phyloP scores from a whole-genome alignment of 2,888 invertebrate genomes.

The Hetaerina titia region DNA sequence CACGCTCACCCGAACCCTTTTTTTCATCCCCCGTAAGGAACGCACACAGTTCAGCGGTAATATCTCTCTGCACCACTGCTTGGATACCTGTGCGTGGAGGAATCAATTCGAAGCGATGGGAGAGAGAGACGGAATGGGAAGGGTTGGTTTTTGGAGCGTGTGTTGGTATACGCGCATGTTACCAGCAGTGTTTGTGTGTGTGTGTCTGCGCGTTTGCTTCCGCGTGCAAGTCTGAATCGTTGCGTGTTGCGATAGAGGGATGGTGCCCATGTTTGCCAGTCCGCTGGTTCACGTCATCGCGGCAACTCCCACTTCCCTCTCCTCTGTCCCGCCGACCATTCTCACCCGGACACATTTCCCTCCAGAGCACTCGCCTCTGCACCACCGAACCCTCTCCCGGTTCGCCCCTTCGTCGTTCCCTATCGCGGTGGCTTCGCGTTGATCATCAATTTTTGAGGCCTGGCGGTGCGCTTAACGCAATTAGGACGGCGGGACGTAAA shows the following conservation, averaged over 20 bases:
- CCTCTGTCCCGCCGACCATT: background rate
- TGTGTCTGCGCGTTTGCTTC: too few species aligned
- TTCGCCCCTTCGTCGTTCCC: background rate
- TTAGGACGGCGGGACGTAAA: conserved; percentile 32
- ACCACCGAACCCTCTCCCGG: background rate
- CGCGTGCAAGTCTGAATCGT: background rate
- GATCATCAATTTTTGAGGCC: conserved; percentile 55
- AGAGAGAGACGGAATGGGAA: too few species aligned
- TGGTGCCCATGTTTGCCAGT: background rate
- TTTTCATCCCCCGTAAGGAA: background rate
- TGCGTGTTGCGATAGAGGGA: background rate
- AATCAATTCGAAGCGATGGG: background rate
- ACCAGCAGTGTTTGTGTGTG: too few species aligned
- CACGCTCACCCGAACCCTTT: background rate
- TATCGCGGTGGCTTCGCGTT: background rate
- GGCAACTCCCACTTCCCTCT: background rate
- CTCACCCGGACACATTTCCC: background rate
- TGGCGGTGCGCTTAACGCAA: conserved; percentile 47
- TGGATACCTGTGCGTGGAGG: background rate
- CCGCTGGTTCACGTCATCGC: background rate
- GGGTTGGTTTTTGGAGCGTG: too few species aligned
- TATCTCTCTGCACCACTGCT: background rate
- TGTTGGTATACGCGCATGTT: too few species aligned
- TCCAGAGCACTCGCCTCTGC: background rate
- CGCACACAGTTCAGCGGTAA: background rate